phyloP scores from a whole-genome alignment of 2,888 invertebrate species.

The Augiades crinisus region DNA sequence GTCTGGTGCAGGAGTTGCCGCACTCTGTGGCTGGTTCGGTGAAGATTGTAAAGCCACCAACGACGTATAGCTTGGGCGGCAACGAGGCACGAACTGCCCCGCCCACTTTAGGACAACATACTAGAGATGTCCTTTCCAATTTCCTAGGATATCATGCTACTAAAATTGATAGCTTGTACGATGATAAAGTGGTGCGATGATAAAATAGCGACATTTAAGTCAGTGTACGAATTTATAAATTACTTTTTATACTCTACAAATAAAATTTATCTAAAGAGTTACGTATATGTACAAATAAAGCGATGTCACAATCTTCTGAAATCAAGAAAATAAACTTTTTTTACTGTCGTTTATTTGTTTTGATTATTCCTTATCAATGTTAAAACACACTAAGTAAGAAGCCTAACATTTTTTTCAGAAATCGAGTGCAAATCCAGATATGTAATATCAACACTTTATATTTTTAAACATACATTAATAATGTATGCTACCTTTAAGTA shows the following conservation, averaged over 20 bases:
- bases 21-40: constrained; percentile 87
- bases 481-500: too few species aligned
- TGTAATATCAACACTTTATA: background rate
- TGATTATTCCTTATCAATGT: constrained; percentile 12
- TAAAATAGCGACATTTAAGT: background rate
- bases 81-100: constrained; percentile 88
- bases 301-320: background rate
- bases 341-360: constrained; percentile 10
- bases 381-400: background rate
- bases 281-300: background rate
- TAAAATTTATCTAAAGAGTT: constrained; percentile 15
- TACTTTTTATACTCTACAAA: constrained; percentile 2
- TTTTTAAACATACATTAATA: too few species aligned
- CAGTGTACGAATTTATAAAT: background rate
- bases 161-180: constrained; percentile 81
- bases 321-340: constrained; percentile 4
- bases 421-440: background rate
- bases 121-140: constrained; percentile 86
- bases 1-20: constrained; percentile 85
- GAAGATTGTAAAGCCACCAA: constrained; percentile 93
- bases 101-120: constrained; percentile 94
- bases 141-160: constrained; percentile 83
- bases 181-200: constrained; percentile 59
- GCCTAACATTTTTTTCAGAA: background rate
- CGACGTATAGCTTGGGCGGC: constrained; percentile 87